A percentile compares a stretch with the other conserved stretches of the same genome.
phyloP scores from a whole-genome alignment of 1,140 invertebrate species.

The Habropoda laboriosa region DNA sequence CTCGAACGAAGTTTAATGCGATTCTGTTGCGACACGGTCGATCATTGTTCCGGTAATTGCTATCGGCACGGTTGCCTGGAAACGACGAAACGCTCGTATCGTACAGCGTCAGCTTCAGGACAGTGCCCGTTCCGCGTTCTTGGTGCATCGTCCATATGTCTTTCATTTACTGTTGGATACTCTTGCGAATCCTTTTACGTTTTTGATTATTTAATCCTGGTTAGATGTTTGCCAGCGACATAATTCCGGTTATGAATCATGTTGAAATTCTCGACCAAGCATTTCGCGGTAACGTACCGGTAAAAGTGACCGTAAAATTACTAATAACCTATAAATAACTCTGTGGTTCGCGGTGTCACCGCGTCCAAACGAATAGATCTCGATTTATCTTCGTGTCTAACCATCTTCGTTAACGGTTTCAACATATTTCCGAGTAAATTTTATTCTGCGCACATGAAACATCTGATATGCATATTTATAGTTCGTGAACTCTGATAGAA shows the following conservation, averaged over 20 bases:
- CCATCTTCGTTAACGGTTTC: background rate
- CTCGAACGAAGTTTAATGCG: background rate
- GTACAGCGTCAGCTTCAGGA: conserved; percentile 24
- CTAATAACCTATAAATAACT: background rate
- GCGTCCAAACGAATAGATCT: background rate
- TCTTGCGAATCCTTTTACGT: background rate
- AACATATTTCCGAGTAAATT: background rate
- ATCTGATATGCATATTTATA: too few species aligned
- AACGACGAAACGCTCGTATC: conserved; percentile 39
- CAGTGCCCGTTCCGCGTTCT: conserved; percentile 48
- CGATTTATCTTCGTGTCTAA: background rate
- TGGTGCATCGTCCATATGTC: conserved; percentile 21
- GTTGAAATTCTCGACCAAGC: background rate
- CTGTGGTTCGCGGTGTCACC: background rate
- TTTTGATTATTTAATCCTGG: background rate
- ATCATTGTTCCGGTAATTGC: conserved; percentile 46
- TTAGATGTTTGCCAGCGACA: too few species aligned
- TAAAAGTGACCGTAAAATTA: background rate
- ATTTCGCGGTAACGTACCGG: background rate
- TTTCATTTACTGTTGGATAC: background rate
- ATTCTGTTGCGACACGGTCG: conserved; percentile 31
- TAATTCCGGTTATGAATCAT: background rate
- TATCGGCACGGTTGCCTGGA: conserved; percentile 43
- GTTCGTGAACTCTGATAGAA: background rate
- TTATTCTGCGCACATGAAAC: too few species aligned